A percentile compares a stretch with the other conserved stretches of the same genome.
Conservation (phyloP, 2,113 vertebrate genomes). For the Hassar affinis region DNA sequence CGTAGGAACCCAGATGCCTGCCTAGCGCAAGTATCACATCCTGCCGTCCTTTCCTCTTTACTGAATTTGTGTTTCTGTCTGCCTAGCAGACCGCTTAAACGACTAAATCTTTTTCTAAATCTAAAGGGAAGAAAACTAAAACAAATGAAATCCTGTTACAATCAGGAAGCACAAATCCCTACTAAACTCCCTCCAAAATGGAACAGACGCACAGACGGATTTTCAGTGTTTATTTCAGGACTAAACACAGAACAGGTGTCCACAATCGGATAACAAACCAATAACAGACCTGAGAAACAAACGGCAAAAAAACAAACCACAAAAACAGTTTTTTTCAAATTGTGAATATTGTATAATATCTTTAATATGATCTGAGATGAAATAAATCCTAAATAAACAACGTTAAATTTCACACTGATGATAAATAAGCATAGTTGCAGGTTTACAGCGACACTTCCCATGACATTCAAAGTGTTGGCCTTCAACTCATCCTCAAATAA, state of each 20-base stretch:
- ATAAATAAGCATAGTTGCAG: background rate
- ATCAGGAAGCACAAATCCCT: background rate
- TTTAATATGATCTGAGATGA: no score
- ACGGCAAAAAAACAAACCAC: background rate
- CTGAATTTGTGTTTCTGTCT: background rate
- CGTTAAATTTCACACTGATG: no score
- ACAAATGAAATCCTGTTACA: no score
- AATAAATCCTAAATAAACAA: no score
- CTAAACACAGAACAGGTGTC: background rate
- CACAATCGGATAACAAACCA: background rate
- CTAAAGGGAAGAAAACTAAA: no score
- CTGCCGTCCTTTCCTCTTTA: background rate
- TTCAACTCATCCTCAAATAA: conserved; percentile 1
- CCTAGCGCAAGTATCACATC: background rate
- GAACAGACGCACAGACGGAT: no score
- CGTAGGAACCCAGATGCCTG: background rate
- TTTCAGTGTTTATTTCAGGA: no score
- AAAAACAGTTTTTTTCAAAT: background rate
- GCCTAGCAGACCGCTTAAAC: background rate
- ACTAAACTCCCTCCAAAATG: background rate
- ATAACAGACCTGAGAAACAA: background rate
- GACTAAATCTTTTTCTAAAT: no score
- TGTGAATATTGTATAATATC: no score
- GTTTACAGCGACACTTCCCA: background rate
- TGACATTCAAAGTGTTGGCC: background rate